Base-by-base conservation (phyloP, 2,797 vertebrate genomes). In the Rhinogobio ventralis region DNA sequence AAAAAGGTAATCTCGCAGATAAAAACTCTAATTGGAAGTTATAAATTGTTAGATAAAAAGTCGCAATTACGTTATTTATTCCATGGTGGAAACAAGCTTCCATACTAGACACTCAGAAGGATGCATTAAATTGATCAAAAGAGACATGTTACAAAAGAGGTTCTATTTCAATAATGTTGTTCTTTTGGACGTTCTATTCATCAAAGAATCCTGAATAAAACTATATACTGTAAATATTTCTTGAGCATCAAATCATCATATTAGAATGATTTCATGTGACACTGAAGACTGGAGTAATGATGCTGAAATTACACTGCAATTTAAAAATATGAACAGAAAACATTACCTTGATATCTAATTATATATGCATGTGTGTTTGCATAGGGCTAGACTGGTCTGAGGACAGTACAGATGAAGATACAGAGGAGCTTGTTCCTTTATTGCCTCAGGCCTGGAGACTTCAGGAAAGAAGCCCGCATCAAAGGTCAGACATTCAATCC, bases 381-480 rank as follows among this genome's bases (percentile, higher is more conserved):
- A 39, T 92, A 99, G 98, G 98, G 86, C 90, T 99, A 94, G 98
- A 99, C 93, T 99, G 98, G 98, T 99, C 98, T 86, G 98, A 99
- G 93, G 98, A 99, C 91, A 99, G 98, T 82, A 96, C 96, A 87
- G 97, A 98, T 77, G 94, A 95, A 79, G 96, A 96, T 71, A 95
- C 96, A 90, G 94, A 94, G 10, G 97, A 97, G 88, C 94, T 95
- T 90, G 93, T 95, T 80, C 94, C 95, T 55, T 96, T 96, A 57
- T 96, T 96, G 91, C 96, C 96, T 91, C 95, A 93, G 89, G 95
- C 96, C 0, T 97, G 97, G 97, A 97, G 96, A 90, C 93, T 95
- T 85, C 94, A 94, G 90, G 96, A 97, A 89, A 91, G 91, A 87
- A 93, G 94, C 1, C 91, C 94, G 91, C 95, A 94, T 42, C 96